phyloP scores from a whole-genome alignment of 2,113 vertebrate genomes.

The Raja brachyura region DNA sequence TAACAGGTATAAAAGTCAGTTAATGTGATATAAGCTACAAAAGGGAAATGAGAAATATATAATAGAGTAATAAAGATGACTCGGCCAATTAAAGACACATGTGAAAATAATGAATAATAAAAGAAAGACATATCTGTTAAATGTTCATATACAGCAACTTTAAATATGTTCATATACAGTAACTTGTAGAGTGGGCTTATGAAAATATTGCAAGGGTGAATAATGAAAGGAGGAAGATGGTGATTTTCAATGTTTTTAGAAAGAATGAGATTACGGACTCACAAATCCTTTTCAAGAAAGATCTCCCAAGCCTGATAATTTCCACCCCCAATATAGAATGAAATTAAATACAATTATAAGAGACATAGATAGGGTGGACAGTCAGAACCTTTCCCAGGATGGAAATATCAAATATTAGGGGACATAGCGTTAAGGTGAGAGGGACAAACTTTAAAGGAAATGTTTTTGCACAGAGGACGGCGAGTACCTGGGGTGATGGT shows the following conservation, averaged over 20 bases:
- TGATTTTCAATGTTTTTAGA: neutral
- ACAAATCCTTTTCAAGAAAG: neutral
- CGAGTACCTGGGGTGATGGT: no score
- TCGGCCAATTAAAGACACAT: neutral
- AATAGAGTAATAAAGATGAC: neutral
- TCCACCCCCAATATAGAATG: neutral
- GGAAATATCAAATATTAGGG: no score
- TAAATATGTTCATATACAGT: neutral
- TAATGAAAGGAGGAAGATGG: neutral
- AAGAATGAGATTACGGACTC: neutral
- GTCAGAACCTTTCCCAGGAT: no score
- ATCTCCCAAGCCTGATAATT: neutral
- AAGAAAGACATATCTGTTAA: neutral
- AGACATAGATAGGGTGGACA: no score
- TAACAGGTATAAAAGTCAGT: no score
- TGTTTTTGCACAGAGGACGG: no score
- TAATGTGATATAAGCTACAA: no score
- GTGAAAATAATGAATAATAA: neutral
- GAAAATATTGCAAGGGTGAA: neutral
- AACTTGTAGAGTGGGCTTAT: neutral
- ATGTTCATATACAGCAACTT: neutral
- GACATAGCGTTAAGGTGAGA: no score
- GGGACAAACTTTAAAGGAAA: no score
- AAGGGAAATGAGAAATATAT: no score
- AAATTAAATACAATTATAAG: no score